Evolutionary conservation across 2,888 invertebrate genomes (phyloP).

Genomic region (Notodonta ziczac): DNA sequence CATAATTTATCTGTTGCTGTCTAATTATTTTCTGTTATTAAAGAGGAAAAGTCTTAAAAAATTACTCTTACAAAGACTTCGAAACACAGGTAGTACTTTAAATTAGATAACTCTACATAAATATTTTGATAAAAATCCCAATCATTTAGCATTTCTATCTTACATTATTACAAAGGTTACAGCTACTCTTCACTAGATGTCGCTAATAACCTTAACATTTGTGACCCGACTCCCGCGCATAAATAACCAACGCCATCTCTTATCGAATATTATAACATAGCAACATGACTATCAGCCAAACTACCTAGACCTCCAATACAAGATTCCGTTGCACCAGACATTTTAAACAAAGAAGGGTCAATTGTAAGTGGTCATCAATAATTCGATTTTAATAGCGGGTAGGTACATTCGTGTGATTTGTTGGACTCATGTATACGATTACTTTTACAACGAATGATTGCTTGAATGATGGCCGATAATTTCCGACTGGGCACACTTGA

Average conservation of each 20-base stretch:
- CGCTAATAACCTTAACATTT: constrained; percentile 44
- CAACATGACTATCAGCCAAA: constrained; percentile 23
- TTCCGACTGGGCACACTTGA: constrained; percentile 37
- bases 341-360: constrained; percentile 30
- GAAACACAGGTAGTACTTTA: too few relatives aligned
- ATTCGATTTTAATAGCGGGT: constrained; percentile 76
- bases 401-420: constrained; percentile 52
- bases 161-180: constrained; percentile 6
- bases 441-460: constrained; percentile 72
- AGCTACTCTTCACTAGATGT: constrained; percentile 69
- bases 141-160: too few relatives aligned
- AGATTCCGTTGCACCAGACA: not conserved
- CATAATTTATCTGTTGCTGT: too few relatives aligned
- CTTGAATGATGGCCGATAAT: constrained; percentile 66
- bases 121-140: too few relatives aligned
- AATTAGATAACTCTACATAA: too few relatives aligned
- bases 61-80: too few relatives aligned
- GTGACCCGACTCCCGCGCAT: constrained; percentile 55
- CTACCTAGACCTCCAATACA: constrained; percentile 46
- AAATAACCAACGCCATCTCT: constrained; percentile 45
- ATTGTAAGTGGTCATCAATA: constrained; percentile 47
- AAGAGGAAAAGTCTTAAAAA: too few relatives aligned
- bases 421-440: constrained; percentile 59
- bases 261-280: constrained; percentile 16
- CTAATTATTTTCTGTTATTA: too few relatives aligned